A percentile compares a stretch with the other conserved stretches of the same genome.
Conservation (phyloP, 2,797 vertebrate species). For the Typhlichthys subterraneus region DNA sequence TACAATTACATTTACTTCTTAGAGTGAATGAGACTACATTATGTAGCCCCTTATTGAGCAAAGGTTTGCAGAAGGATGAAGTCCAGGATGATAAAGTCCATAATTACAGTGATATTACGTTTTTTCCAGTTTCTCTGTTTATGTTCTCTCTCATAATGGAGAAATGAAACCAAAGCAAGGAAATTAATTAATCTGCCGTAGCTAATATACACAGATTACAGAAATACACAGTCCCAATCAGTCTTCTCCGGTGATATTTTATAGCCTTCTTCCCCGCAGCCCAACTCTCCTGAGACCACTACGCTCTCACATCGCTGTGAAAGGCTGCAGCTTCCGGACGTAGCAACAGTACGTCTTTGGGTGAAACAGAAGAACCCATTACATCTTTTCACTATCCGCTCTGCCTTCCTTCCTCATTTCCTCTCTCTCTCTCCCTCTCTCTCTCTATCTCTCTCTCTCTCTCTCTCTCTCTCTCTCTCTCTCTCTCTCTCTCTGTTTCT, state of each 20-base stretch:
- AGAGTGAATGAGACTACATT: background rate
- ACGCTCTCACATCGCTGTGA: conserved; percentile 51
- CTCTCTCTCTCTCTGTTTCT: conserved; percentile 6
- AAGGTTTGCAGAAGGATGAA: conserved; percentile 23
- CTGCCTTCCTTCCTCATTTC: conserved; percentile 21
- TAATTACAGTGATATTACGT: conserved; percentile 43
- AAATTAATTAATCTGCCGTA: conserved; percentile 58
- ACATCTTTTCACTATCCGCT: conserved; percentile 67
- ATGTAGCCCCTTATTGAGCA: conserved; percentile 28
- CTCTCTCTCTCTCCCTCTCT: conserved; percentile 1
- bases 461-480: background rate
- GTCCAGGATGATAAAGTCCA: conserved; percentile 12
- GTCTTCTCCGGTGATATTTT: conserved; percentile 64
- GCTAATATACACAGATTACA: conserved; percentile 64
- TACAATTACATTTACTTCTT: too few species aligned
- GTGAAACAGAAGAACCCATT: conserved; percentile 68
- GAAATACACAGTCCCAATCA: conserved; percentile 50
- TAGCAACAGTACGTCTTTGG: conserved; percentile 44
- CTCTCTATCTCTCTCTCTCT: background rate
- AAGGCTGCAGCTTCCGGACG: conserved; percentile 55
- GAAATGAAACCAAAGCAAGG: conserved; percentile 36
- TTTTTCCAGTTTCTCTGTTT: conserved; percentile 55
- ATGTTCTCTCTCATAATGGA: conserved; percentile 43
- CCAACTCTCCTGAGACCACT: conserved; percentile 64
- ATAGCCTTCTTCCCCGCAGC: conserved; percentile 56